Base-by-base conservation (phyloP, 2,113 vertebrate genomes). In the Amazona guildingii region DNA sequence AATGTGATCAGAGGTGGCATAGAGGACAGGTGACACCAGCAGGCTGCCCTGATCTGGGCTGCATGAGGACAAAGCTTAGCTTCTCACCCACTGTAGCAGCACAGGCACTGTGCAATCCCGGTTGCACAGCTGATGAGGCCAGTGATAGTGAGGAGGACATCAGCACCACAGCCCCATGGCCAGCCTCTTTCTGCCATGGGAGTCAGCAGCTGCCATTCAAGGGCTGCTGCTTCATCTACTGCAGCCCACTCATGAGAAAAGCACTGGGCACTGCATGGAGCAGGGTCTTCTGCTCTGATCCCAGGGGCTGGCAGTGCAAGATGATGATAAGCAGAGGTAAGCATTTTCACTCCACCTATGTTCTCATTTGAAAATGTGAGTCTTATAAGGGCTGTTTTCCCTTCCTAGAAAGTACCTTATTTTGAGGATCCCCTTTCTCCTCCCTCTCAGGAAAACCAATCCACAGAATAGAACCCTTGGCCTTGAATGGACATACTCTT, bases 101-200 rank as follows among this genome's bases (percentile, higher is more conserved):
- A 5, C 0, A 0, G 28, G 21, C 19, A 2, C 33, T 9, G 16
- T 4, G 28, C 59, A 31, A 17, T 10, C 13, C n/a, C 0, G 0
- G 31, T 2, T 31, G 19, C 31, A 48, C 0, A 3, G 28, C 49
- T 33, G 31, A 10, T 20, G 19, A 41, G 43, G 29, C 39, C 31
- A n/a, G 44, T 37, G 83, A n/a, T 35, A 74, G 44, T 0, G 0
- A 78, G 37, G 18, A 44, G 17, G 8, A 29, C 10, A 6, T 9
- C 31, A 2, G 35, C 17, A 27, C 33, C 4, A 9, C n/a, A 67
- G 48, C 12, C 17, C 29, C 2, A 0, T 4, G 39, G 28, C 23
- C 1, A 7, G 10, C 10, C 27, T 61, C 2, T 0, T 33, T 49
- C 43, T 92, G 55, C 44, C 5, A 0, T 13, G 31, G 43, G 18